Percentiles rank a stretch among this genome's conserved stretches.
Conservation (phyloP, 2,113 vertebrate genomes). For the Nothobranchius kuhntae region DNA sequence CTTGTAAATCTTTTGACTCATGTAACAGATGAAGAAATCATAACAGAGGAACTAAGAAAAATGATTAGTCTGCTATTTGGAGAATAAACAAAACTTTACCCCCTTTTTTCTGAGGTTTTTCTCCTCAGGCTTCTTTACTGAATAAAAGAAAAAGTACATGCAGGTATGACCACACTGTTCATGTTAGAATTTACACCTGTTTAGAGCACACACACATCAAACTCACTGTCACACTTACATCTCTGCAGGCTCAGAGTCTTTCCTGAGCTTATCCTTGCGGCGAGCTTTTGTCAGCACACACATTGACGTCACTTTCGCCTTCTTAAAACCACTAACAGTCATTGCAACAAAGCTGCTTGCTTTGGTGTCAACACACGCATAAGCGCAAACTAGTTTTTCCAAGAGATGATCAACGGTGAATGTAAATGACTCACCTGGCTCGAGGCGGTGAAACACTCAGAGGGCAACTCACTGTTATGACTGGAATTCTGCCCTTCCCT, state of each 20-base stretch:
- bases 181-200: not conserved
- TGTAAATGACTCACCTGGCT: slow-evolving; percentile 52
- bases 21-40: not conserved
- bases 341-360: not conserved
- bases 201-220: not conserved
- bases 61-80: not conserved
- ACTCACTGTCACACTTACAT: no score
- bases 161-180: slow-evolving; percentile 18
- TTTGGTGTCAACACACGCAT: slow-evolving; percentile 4
- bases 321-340: not conserved
- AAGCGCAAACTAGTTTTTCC: slow-evolving; percentile 38
- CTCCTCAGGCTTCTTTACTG: not conserved
- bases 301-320: slow-evolving; percentile 16
- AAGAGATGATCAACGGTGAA: slow-evolving; percentile 15
- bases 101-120: not conserved
- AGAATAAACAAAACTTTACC: not conserved
- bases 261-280: no score
- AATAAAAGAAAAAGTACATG: slow-evolving; percentile 34
- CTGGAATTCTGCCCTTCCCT: slow-evolving; percentile 68
- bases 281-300: no score
- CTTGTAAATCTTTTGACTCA: not conserved
- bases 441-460: slow-evolving; percentile 33
- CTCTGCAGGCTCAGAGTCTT: no score
- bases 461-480: slow-evolving; percentile 51
- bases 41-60: not conserved